Evolutionary conservation across 2,888 invertebrate species (phyloP), one percentile per base, ranked within the genome.

Genomic region (Blastobasis adustella): DNA sequence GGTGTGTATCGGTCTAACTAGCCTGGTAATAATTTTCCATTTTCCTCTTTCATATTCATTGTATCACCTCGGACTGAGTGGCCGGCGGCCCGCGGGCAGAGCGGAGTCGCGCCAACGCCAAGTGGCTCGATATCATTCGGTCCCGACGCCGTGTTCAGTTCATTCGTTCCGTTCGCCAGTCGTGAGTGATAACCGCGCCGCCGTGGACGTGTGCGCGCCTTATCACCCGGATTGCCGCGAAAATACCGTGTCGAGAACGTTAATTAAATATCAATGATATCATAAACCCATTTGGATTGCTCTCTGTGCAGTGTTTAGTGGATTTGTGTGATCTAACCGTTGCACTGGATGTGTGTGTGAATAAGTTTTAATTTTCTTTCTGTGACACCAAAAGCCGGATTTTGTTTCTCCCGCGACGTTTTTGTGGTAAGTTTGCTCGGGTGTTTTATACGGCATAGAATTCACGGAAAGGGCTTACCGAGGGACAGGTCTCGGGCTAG

Each of bases 131-230:
- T 56, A 57, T 56, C 58, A 53, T 59, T 60, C 58, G 54, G 53
- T 57, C 58, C 45, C 44, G 51, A 49, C 50, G 46, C 63, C 56
- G 61, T 67, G 69, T 69, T 65, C 67, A 72, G 63, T 53, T 73
- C 71, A 62, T 68, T 71, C 75, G 67, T 71, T 62, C 61, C 63
- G 60, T 58, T 65, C 71, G 48, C 65, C 71, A 85, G 86, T 86
- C 79, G 76, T 70, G 71, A 65, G 67, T 80, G 84, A 83, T 84
- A 84, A 81, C 77, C 73, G 76, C 56, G 59, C 41, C 49, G 46
- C 36, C 55, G 65, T 76, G 69, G 65, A 82, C 74, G 53, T 60
- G 58, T 62, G 59, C 58, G 58, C 55, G 53, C 58, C 53, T 47
- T 49, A 57, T 10, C 49, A 60, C 51, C 54, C 55, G 42, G 54